phyloP scores from a whole-genome alignment of 2,113 vertebrate genomes.

The Marcusenius ussheri region DNA sequence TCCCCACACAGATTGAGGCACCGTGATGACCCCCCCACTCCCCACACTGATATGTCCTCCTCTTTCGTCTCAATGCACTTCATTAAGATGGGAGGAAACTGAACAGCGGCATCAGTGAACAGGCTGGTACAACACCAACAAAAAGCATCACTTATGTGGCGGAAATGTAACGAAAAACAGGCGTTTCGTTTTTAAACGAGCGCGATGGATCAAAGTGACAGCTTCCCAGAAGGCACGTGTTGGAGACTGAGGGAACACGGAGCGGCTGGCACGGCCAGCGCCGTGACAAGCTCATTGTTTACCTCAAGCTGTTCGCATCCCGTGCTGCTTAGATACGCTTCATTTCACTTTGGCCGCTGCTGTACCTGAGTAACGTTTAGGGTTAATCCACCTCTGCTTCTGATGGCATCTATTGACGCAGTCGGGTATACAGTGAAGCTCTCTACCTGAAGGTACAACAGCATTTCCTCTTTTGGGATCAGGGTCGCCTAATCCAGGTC shows the following conservation, averaged over 20 bases:
- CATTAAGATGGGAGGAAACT: neutral
- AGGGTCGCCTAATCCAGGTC: neutral
- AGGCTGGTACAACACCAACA: neutral
- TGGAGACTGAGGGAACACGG: constrained; percentile 25
- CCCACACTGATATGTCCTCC: neutral
- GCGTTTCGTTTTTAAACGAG: constrained; percentile 33
- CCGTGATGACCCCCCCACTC: neutral
- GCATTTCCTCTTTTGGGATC: neutral
- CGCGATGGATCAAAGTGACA: constrained; percentile 41
- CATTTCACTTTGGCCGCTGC: constrained; percentile 2
- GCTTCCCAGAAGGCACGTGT: constrained; percentile 48
- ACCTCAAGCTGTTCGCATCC: constrained; percentile 22
- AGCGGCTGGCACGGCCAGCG: constrained; percentile 32
- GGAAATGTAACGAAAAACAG: constrained; percentile 29
- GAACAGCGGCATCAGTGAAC: neutral
- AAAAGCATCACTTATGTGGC: constrained; percentile 43
- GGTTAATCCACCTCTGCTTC: neutral
- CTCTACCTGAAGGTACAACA: neutral
- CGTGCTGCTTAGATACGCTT: neutral
- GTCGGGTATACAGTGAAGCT: neutral
- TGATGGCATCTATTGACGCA: neutral
- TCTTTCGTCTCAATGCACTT: neutral
- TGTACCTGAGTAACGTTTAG: neutral
- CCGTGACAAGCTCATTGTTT: constrained; percentile 36
- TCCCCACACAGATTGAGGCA: neutral